Base-by-base conservation (phyloP, 2,113 vertebrate genomes). In the Laterallus jamaicensis region DNA sequence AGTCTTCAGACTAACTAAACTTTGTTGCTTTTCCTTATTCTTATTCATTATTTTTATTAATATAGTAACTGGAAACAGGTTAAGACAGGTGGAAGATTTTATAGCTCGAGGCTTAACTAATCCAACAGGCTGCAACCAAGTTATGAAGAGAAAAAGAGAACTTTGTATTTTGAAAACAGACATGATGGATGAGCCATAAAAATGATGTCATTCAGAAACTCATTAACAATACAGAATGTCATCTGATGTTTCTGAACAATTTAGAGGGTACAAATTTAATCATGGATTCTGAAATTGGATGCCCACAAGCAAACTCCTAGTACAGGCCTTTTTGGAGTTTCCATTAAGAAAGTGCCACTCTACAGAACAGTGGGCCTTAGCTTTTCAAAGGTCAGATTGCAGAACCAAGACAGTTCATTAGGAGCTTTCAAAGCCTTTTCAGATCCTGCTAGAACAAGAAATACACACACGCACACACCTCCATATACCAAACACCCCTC, bases 381-480 rank as follows among this genome's bases (percentile, higher is more conserved):
- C 18, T 86, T 66, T 74, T 6, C 25, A 67, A 44, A 50, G 19
- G 70, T 35, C 16, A 37, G 32, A 20, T 59, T 63, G 26, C 25
- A 55, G 39, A 90, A 63, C 26, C 4, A 37, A 2, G 24, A 10
- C 44, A 37, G 10, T 26, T 69, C 15, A 40, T 37, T 28, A 49
- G 26, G 28, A 79, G 3, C 5, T 31, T 67, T 85, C 40, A 69
- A 54, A 67, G 25, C 0, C 4, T 35, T 73, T 91, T 90, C 29
- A 79, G 52, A 56, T 37, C 17, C 31, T 75, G 3, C 6, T 58
- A 31, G n/a, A 78, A 54, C 4, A 49, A 22, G 5, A 77, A 84
- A 74, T 24, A 14, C 4, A 40, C 4, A 18, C 8, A 17, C 15
- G 10, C 2, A 10, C 1, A 1, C 4, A 5, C 4, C 11, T 9